Evolutionary conservation across 2,113 vertebrate genomes (phyloP).

Genomic region (Haliaeetus leucogaster): DNA sequence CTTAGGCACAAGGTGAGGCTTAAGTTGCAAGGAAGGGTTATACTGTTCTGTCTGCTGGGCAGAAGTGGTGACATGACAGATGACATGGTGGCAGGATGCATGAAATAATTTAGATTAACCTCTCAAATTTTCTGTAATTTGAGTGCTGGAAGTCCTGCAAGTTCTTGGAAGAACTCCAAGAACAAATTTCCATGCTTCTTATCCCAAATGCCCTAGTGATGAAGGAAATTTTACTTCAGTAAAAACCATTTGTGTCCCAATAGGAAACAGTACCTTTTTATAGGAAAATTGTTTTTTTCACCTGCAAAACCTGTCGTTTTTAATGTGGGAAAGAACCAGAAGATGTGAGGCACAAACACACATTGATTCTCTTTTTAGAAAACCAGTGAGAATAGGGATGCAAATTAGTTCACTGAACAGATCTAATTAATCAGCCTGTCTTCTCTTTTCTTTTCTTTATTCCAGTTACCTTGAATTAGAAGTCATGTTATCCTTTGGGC

Average conservation of each 20-base stretch:
- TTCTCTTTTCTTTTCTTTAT: slow-evolving; percentile 38
- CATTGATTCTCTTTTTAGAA: slow-evolving; percentile 51
- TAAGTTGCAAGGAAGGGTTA: neutral
- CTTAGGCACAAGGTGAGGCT: neutral
- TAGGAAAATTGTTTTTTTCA: neutral
- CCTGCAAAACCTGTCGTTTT: slow-evolving; percentile 11
- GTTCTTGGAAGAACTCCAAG: slow-evolving; percentile 26
- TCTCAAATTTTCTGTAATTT: neutral
- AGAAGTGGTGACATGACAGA: neutral
- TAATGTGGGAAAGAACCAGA: slow-evolving; percentile 19
- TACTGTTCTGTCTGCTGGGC: neutral
- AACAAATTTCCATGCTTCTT: slow-evolving; percentile 17
- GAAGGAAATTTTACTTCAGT: slow-evolving; percentile 20
- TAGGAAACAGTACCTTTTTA: slow-evolving; percentile 22
- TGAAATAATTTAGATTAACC: slow-evolving; percentile 13
- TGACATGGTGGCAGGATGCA: neutral
- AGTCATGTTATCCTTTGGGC: slow-evolving; percentile 63
- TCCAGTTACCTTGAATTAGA: slow-evolving; percentile 65
- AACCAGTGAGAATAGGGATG: slow-evolving; percentile 64
- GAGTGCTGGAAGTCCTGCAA: neutral
- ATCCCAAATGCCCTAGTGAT: neutral
- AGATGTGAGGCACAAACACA: slow-evolving; percentile 40
- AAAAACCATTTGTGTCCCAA: slow-evolving; percentile 6
- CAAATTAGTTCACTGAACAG: slow-evolving; percentile 59
- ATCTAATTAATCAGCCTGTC: slow-evolving; percentile 55